A percentile compares a stretch with the other conserved stretches of the same genome.
phyloP scores from a whole-genome alignment of 2,113 vertebrate species.

The Ptilonorhynchus violaceus region DNA sequence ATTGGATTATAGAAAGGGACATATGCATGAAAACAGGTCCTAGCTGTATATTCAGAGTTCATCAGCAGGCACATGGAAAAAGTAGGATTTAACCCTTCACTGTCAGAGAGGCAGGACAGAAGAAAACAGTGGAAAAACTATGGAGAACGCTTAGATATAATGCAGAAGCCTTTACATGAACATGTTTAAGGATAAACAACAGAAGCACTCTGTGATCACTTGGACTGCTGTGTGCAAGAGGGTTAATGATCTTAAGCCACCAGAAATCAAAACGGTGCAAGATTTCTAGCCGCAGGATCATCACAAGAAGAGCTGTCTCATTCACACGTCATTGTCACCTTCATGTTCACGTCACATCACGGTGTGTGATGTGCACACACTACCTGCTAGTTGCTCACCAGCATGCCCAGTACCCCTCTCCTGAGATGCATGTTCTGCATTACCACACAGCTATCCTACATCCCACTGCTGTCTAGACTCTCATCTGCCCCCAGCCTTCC shows the following conservation, averaged over 20 bases:
- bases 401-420: not conserved
- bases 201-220: not conserved
- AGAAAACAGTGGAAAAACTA: not conserved
- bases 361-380: not conserved
- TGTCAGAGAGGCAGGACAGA: not conserved
- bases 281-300: not conserved
- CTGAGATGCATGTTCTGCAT: not conserved
- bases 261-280: not conserved
- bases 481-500: not conserved
- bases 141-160: not conserved
- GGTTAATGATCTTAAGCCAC: not conserved
- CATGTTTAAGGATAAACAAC: not conserved
- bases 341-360: no score
- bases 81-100: not conserved
- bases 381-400: not conserved
- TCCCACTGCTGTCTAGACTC: not conserved
- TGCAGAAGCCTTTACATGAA: not conserved
- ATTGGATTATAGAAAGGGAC: constrained; percentile 46
- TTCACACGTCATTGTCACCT: not conserved
- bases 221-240: not conserved
- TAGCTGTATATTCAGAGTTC: constrained; percentile 20
- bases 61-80: not conserved
- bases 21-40: not conserved
- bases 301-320: not conserved
- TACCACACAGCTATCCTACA: not conserved